Base-by-base conservation (phyloP, 2,888 invertebrate species). In the Torymus tubicola region DNA sequence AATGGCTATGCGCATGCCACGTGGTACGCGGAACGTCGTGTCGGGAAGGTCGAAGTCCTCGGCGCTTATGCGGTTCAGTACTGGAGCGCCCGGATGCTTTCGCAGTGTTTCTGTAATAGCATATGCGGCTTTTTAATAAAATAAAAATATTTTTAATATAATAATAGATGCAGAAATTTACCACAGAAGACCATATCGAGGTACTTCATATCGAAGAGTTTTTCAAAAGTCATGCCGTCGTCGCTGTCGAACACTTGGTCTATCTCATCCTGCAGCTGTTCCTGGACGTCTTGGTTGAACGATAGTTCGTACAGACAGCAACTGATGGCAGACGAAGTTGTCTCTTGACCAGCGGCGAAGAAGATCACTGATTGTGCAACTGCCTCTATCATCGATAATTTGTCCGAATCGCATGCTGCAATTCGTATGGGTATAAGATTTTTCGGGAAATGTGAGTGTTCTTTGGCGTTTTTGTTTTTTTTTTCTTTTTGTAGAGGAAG, bases 321-420 rank as follows among this genome's bases (percentile, higher is more conserved):
- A 80, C 90, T 90, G 64, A 91, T 89, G 2, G 91, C 90, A 18
- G 92, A 90, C 5, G 92, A 91, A 1, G 92, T 92, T 0, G 92
- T 92, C 84, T 92, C 92, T 81, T 91, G 92, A 3, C 92, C 92
- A 52, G 92, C 92, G 61, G 91, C 81, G 83, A 91, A 91, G 84
- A 91, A 91, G 42, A 91, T 89, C 80, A 91, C 91, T 1, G 91
- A 90, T 83, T 91, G 91, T 1, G 91, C 91, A 0, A 91, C 90
- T 14, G 89, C 89, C 84, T 91, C 91, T 74, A 89, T 86, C 78
- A 89, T 84, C 12, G 90, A 90, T 76, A 92, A 77, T 58, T 81
- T 81, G 31, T 82, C 80, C 8, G 83, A 82, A 0, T 64, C 57
- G 12, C 69, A 55, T 63, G 53, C 71, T 81, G 18, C 16, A 76